These are phyloP conservation scores for Epinephelus awoara DNA, from an alignment of 2,797 vertebrate species.

Conservation along the genomic window DNA sequence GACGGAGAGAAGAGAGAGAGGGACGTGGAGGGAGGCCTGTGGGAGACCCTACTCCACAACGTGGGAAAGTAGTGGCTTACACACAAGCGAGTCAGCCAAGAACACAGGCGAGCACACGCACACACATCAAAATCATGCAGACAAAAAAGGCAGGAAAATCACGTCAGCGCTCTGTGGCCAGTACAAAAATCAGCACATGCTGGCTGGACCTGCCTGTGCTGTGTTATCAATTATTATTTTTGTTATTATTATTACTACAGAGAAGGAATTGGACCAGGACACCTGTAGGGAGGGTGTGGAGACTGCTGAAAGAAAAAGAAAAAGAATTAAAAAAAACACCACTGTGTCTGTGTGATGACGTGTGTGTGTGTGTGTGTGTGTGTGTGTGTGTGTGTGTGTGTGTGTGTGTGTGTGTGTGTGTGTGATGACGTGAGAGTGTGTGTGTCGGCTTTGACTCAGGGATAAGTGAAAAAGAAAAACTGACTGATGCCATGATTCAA, in stretches of 20 bases:
- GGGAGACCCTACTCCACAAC: conserved; percentile 80
- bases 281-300: conserved; percentile 78
- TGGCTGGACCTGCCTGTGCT: conserved; percentile 64
- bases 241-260: conserved; percentile 73
- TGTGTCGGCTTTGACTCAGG: conserved; percentile 32
- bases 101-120: conserved; percentile 66
- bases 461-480: conserved; percentile 15
- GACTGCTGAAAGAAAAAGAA: conserved; percentile 41
- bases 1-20: conserved; percentile 41
- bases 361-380: conserved; percentile 1
- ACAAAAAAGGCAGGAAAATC: conserved; percentile 51
- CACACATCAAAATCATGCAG: conserved; percentile 65
- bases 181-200: conserved; percentile 63
- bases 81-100: conserved; percentile 80
- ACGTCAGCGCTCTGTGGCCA: conserved; percentile 51
- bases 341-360: conserved; percentile 39
- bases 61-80: conserved; percentile 86
- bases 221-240: conserved; percentile 71
- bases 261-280: conserved; percentile 75
- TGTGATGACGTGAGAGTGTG: too few species aligned
- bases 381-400: conserved; percentile 18
- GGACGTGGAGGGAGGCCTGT: conserved; percentile 72
- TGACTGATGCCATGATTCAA: conserved; percentile 54
- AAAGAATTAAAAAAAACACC: conserved; percentile 5
- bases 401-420: conserved; percentile 32